Percentiles rank a stretch among this genome's conserved stretches.
Conservation (phyloP, 2,888 invertebrate genomes). For the Drosophila merina region DNA sequence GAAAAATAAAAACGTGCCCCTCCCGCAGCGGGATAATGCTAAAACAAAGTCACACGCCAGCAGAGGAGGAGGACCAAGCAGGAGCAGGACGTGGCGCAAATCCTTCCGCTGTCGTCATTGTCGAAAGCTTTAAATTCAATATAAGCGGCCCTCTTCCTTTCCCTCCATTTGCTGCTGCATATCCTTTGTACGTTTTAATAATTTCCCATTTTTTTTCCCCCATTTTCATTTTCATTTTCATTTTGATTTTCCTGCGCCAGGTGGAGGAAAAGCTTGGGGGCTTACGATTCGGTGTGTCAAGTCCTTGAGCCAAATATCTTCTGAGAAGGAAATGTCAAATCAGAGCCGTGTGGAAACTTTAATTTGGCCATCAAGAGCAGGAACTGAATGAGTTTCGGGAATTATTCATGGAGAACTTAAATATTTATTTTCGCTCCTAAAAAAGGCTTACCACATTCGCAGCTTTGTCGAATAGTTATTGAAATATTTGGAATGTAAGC, state of each 20-base stretch:
- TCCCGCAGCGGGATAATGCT: background rate
- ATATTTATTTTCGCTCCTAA: background rate
- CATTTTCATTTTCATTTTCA: background rate
- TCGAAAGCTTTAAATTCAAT: conserved; percentile 70
- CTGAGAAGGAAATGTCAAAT: background rate
- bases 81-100: conserved; percentile 38
- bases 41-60: conserved; percentile 45
- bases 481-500: background rate
- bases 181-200: background rate
- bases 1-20: conserved; percentile 46
- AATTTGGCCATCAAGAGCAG: background rate
- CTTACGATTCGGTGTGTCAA: background rate
- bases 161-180: conserved; percentile 4
- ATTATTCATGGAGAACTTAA: background rate
- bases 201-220: conserved; percentile 15
- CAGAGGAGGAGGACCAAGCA: background rate
- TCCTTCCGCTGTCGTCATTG: conserved; percentile 54
- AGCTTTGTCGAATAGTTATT: background rate
- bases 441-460: background rate
- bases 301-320: background rate
- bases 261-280: conserved; percentile 14
- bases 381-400: background rate
- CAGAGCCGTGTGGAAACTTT: background rate
- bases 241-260: conserved; percentile 5
- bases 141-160: conserved; percentile 48